These are phyloP conservation scores for Benitochromis conjunctus DNA, from an alignment of 2,113 vertebrate genomes.

Conservation along the genomic window DNA sequence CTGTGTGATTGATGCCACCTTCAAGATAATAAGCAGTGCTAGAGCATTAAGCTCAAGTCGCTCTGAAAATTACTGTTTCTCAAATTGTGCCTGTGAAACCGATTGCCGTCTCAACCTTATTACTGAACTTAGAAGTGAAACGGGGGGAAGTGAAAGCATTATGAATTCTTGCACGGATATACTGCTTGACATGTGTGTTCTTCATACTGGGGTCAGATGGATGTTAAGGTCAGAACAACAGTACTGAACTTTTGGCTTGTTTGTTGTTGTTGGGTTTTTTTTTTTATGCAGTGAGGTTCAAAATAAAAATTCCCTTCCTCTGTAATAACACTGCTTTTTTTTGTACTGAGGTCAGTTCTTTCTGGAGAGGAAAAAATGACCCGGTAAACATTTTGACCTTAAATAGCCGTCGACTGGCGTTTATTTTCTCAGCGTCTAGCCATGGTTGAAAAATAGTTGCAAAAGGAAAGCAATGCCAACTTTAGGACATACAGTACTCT, in stretches of 20 bases:
- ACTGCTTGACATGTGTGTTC: not conserved
- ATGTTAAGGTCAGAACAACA: not conserved
- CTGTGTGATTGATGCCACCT: slow-evolving; percentile 6
- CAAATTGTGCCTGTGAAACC: not conserved
- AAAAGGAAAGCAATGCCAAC: not conserved
- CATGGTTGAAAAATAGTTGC: not conserved
- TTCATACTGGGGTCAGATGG: not conserved
- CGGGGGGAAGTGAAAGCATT: not conserved
- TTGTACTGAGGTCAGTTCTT: not conserved
- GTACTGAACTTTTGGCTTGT: not conserved
- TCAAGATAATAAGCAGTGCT: not conserved
- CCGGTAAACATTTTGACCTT: not conserved
- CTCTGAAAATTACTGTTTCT: not conserved
- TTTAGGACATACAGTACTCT: not conserved
- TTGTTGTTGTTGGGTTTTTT: not conserved
- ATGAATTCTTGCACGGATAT: not conserved
- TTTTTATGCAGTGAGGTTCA: not conserved
- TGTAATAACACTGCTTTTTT: not conserved
- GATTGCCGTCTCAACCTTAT: not conserved
- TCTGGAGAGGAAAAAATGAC: not conserved
- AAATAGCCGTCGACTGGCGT: not conserved
- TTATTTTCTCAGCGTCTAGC: not conserved
- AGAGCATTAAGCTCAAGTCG: not conserved
- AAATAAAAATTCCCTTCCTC: not conserved
- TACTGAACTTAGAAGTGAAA: not conserved